phyloP scores from a whole-genome alignment of 2,113 vertebrate species.

The Rhinopomastus cyanomelas region DNA sequence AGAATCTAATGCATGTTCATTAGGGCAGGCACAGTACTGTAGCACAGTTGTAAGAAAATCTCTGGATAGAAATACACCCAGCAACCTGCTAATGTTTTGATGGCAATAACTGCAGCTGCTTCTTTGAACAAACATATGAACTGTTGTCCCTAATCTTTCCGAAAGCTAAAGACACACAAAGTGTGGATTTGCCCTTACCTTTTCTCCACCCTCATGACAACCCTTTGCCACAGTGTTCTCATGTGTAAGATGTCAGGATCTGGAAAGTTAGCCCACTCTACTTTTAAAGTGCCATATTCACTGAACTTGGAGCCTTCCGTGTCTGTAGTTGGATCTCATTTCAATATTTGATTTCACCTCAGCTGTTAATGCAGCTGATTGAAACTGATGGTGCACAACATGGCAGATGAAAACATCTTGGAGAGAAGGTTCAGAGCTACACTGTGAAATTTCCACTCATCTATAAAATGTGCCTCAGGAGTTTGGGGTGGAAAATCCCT shows the following conservation, averaged over 20 bases:
- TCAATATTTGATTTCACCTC: conserved; percentile 47
- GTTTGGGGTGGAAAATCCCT: neutral
- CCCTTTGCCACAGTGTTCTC: neutral
- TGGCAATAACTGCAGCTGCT: neutral
- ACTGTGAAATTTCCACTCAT: neutral
- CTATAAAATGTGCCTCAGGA: neutral
- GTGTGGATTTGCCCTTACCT: neutral
- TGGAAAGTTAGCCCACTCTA: neutral
- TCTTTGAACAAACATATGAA: neutral
- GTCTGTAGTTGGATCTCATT: neutral
- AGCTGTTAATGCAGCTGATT: conserved; percentile 26
- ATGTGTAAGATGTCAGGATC: neutral
- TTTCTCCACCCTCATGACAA: neutral
- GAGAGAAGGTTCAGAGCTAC: conserved; percentile 2
- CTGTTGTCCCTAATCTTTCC: neutral
- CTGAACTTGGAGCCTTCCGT: neutral
- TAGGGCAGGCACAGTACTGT: neutral
- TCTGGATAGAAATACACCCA: neutral
- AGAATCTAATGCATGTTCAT: neutral
- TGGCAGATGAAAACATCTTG: conserved; percentile 24
- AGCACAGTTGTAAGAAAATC: neutral
- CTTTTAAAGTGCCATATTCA: neutral
- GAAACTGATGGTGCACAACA: conserved; percentile 36
- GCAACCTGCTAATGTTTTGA: neutral
- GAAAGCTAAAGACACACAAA: neutral